These are phyloP conservation scores for Indicator maculatus DNA, from an alignment of 2,113 vertebrate species.

Conservation along the genomic window DNA sequence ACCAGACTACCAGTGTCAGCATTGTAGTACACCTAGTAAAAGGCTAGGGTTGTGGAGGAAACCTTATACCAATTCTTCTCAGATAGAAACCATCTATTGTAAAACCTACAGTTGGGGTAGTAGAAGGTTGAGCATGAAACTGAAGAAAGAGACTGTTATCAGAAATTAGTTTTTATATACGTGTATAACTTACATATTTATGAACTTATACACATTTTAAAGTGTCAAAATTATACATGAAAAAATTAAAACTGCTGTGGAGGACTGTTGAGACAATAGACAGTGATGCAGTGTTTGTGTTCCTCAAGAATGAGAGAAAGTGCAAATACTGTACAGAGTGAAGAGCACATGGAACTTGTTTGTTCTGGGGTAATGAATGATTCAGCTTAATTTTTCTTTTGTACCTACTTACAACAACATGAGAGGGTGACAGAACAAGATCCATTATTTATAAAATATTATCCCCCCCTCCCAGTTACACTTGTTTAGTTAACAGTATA, in stretches of 20 bases:
- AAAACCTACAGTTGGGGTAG: background rate
- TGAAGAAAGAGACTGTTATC: background rate
- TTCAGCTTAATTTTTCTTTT: no score
- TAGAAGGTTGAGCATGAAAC: background rate
- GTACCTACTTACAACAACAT: no score
- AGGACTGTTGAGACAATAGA: no score
- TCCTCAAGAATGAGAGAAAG: no score
- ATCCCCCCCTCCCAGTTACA: background rate
- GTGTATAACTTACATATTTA: background rate
- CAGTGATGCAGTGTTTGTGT: no score
- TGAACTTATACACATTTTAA: background rate
- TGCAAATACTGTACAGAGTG: no score
- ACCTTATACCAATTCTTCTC: background rate
- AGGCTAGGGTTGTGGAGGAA: background rate
- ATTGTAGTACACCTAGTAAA: rapidly evolving
- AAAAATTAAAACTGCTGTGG: no score
- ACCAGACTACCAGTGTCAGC: background rate
- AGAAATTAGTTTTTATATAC: background rate
- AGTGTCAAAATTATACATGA: no score
- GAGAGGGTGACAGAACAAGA: no score
- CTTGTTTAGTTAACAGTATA: background rate
- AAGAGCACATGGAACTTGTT: no score
- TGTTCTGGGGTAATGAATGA: no score
- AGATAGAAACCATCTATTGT: background rate
- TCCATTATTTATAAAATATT: no score